Evolutionary conservation across 2,888 invertebrate species (phyloP).

Genomic region (Ennomos quercinarius): DNA sequence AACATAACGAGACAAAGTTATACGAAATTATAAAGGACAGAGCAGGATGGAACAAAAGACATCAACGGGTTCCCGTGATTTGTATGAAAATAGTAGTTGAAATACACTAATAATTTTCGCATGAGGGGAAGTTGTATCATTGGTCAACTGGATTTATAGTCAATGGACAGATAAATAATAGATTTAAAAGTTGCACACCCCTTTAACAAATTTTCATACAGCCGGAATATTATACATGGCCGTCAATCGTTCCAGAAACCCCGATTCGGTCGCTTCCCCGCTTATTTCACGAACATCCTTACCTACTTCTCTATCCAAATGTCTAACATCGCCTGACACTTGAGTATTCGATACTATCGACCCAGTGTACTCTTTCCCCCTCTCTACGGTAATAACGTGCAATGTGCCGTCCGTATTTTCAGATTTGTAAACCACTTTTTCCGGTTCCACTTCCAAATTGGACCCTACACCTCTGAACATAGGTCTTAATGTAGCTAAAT

Average conservation of each 20-base stretch:
- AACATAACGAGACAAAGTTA: too few species aligned
- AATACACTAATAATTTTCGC: too few species aligned
- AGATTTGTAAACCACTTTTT: conserved; percentile 30
- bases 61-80: too few species aligned
- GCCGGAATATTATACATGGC: conserved; percentile 74
- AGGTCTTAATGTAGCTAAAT: conserved; percentile 57
- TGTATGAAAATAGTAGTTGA: too few species aligned
- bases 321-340: conserved; percentile 59
- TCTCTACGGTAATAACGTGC: conserved; percentile 70
- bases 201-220: conserved; percentile 43
- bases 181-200: background rate
- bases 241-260: conserved; percentile 68
- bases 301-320: conserved; percentile 56
- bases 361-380: conserved; percentile 52
- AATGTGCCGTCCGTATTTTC: conserved; percentile 68
- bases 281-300: conserved; percentile 58
- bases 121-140: too few species aligned
- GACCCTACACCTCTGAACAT: conserved; percentile 42
- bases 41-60: too few species aligned
- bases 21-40: too few species aligned
- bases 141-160: too few species aligned
- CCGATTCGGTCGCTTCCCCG: conserved; percentile 64
- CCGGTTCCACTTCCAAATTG: conserved; percentile 4
- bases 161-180: too few species aligned
- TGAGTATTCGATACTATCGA: conserved; percentile 49